A percentile compares a stretch with the other conserved stretches of the same genome.
Conservation (phyloP, 2,888 invertebrate genomes). For the Prosopocoilus inquinatus region DNA sequence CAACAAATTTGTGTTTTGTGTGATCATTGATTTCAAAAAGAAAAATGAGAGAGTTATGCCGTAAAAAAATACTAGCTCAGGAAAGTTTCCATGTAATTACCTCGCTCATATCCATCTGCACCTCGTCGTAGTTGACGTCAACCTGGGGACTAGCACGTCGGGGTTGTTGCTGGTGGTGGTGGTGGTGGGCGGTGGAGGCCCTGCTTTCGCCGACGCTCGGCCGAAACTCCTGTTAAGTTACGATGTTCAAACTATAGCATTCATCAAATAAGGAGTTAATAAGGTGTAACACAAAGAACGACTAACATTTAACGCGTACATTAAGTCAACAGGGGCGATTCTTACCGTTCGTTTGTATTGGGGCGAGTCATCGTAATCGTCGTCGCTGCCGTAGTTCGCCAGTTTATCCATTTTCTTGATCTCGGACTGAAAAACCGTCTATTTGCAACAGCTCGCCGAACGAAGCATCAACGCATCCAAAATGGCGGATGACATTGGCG, state of each 20-base stretch:
- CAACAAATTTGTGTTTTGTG: slow-evolving; percentile 8
- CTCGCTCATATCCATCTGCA: slow-evolving; percentile 78
- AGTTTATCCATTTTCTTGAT: slow-evolving; percentile 66
- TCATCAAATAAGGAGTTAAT: slow-evolving; percentile 45
- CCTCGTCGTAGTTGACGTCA: slow-evolving; percentile 72
- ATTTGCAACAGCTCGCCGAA: too few species aligned
- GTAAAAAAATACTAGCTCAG: too few species aligned
- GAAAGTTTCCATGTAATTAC: slow-evolving; percentile 38
- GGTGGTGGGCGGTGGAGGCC: slow-evolving; percentile 32
- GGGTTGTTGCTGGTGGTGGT: slow-evolving; percentile 22
- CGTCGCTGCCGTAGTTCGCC: slow-evolving; percentile 76
- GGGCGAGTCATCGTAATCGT: slow-evolving; percentile 60
- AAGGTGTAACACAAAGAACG: background rate
- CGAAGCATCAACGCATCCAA: too few species aligned
- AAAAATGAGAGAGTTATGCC: background rate
- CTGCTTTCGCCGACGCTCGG: slow-evolving; percentile 7
- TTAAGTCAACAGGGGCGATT: background rate
- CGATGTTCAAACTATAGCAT: slow-evolving; percentile 56
- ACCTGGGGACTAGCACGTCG: slow-evolving; percentile 30
- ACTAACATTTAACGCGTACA: too few species aligned
- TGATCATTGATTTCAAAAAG: slow-evolving; percentile 6
- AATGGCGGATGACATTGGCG: too few species aligned
- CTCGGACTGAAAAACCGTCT: background rate
- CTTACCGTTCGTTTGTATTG: slow-evolving; percentile 40
- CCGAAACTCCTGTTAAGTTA: slow-evolving; percentile 38